These are phyloP conservation scores for Halcyon badia DNA, from an alignment of 2,797 vertebrate species.

Conservation along the genomic window DNA sequence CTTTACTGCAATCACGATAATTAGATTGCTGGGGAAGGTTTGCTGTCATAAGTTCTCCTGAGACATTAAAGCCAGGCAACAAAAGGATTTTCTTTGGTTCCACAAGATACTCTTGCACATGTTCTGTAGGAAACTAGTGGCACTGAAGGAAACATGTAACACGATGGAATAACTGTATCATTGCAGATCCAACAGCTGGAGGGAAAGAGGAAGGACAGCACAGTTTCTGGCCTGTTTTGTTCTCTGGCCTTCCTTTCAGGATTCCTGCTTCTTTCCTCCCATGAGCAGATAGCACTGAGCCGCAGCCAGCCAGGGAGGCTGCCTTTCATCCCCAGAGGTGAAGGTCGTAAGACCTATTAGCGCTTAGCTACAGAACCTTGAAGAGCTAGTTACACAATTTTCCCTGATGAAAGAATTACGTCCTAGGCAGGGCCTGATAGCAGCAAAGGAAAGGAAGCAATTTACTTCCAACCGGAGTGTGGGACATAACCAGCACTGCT, in stretches of 20 bases:
- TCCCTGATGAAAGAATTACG: not conserved
- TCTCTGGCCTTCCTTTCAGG: not conserved
- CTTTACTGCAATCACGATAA: not conserved
- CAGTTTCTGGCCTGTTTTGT: not conserved
- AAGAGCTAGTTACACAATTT: not conserved
- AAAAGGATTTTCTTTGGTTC: not conserved
- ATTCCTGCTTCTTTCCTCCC: not conserved
- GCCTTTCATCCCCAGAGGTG: not conserved
- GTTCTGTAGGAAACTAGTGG: not conserved
- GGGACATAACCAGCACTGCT: not conserved
- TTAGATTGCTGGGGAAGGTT: not conserved
- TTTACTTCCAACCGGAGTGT: not conserved
- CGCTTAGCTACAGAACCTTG: constrained; percentile 2
- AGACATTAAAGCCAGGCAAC: not conserved
- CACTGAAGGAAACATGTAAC: not conserved
- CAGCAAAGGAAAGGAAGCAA: not conserved
- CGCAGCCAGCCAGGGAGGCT: not conserved
- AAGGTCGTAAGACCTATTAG: not conserved
- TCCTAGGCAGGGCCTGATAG: not conserved
- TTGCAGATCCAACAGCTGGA: not conserved
- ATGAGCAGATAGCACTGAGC: not conserved
- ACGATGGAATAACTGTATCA: not conserved
- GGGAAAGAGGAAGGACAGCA: not conserved
- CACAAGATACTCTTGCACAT: not conserved
- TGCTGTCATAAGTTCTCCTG: not conserved